phyloP scores from a whole-genome alignment of 2,113 vertebrate genomes.

The Oophaga pumilio region DNA sequence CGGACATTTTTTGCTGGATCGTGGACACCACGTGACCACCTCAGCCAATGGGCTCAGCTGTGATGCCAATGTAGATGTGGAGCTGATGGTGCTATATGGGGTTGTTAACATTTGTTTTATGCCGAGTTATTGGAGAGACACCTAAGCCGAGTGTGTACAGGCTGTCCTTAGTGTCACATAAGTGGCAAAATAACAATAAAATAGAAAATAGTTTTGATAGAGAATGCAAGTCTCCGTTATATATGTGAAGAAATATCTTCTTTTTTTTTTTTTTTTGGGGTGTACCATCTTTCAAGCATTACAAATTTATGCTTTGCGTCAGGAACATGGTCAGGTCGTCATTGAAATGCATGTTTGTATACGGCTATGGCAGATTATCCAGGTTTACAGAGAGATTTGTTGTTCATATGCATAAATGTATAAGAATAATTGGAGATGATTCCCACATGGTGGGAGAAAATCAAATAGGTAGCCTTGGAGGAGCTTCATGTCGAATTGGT shows the following conservation, averaged over 20 bases:
- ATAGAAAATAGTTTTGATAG: neutral
- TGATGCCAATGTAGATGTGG: too few relatives aligned
- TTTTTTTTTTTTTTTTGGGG: neutral
- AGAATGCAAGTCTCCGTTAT: neutral
- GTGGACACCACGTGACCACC: too few relatives aligned
- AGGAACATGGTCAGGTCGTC: neutral
- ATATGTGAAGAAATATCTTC: neutral
- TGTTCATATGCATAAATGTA: conserved; percentile 27
- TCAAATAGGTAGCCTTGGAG: neutral
- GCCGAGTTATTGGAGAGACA: neutral
- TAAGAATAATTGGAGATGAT: neutral
- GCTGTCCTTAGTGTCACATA: neutral
- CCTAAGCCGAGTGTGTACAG: conserved; percentile 9
- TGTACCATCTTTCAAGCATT: neutral
- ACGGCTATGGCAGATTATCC: neutral
- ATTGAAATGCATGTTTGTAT: neutral
- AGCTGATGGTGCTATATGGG: too few relatives aligned
- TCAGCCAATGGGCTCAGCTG: too few relatives aligned
- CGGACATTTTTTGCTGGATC: too few relatives aligned
- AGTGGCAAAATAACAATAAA: neutral
- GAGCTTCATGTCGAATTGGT: neutral
- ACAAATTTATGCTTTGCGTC: conserved; percentile 1
- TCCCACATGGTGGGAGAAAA: neutral
- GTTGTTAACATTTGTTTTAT: too few relatives aligned
- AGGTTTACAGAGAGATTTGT: neutral